A percentile compares a stretch with the other conserved stretches of the same genome.
Conservation (phyloP, 2,888 invertebrate species). For the Sceliomorpha sp. region DNA sequence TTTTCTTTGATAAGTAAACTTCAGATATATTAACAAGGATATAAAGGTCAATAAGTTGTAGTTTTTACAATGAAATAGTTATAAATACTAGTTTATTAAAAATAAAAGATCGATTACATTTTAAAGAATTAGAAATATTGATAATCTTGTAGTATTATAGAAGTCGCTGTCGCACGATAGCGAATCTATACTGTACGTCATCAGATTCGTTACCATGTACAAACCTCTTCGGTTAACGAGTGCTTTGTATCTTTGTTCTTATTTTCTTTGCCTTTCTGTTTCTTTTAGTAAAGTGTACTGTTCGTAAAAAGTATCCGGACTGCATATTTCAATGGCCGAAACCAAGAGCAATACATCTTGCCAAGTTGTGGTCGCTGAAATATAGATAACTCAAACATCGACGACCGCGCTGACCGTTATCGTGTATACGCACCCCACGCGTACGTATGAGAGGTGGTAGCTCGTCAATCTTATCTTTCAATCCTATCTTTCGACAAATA, state of each 20-base stretch:
- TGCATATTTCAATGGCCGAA: conserved; percentile 53
- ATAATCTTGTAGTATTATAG: background rate
- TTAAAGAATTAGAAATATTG: too few relatives aligned
- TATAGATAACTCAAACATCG: conserved; percentile 65
- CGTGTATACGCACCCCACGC: conserved; percentile 45
- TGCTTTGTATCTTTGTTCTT: conserved; percentile 27
- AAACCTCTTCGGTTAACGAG: conserved; percentile 21
- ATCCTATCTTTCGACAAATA: conserved; percentile 75
- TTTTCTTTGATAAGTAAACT: background rate
- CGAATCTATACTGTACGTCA: conserved; percentile 16
- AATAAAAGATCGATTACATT: too few relatives aligned
- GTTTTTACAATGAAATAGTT: background rate
- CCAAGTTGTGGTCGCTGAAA: conserved; percentile 60
- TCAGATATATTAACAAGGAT: background rate
- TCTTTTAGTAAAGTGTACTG: conserved; percentile 15
- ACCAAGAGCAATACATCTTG: conserved; percentile 38
- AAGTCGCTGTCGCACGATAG: background rate
- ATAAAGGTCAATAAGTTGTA: background rate
- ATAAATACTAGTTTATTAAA: background rate
- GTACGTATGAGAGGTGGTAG: conserved; percentile 61
- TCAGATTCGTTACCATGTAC: conserved; percentile 47
- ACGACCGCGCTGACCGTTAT: conserved; percentile 56
- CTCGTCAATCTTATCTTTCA: conserved; percentile 74
- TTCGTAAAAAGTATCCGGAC: conserved; percentile 27
- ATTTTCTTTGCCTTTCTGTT: conserved; percentile 25